Evolutionary conservation across 2,797 vertebrate species (phyloP), one percentile per base, ranked within the genome.

Genomic region (Anabacerthia variegaticeps): DNA sequence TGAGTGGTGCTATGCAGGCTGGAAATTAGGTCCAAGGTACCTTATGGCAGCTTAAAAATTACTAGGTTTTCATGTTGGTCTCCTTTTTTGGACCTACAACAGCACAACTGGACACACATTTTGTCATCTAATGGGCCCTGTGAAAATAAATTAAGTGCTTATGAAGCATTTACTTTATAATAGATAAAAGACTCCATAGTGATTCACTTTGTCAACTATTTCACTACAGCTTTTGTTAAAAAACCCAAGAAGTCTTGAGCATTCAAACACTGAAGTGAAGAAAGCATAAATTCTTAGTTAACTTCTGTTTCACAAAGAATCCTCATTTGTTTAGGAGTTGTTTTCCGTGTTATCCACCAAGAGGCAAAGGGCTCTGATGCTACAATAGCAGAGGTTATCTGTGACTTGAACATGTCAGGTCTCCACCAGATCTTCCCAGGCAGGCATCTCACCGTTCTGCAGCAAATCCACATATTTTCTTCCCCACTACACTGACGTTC

Each of bases 11-110:
- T 69, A 49, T 2, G 28, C 36, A 76, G 55, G 51, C 63, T 56
- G 32, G 78, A 84, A 96, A 95, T 62, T 21, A 93, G 88, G 80
- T 85, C 83, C 59, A 81, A 79, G 13, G 4, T 59, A 75, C 4
- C 83, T 75, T 52, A 75, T 32, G 52, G 77, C 37, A 81, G 46
- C 88, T 67, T 65, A 36, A 65, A 91, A 88, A 71, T 24, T 1
- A 48, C 34, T 10, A 54, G 27, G 23, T 69, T 83, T 61, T 74
- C 28, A 32, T 7, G 10, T 6, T 74, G 26, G 16, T 34, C 14
- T 91, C 52, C 63, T 82, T 68, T 76, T 76, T 74, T 67, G 27
- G 58, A 74, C 14, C 46, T 81, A 24, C 10, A 88, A 54, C 27
- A 65, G 41, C 21, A 72, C 16, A 88, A 30, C 0, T 44, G 27